These are phyloP conservation scores for Drosophila crucigera DNA, from an alignment of 2,888 invertebrate genomes.

Conservation along the genomic window DNA sequence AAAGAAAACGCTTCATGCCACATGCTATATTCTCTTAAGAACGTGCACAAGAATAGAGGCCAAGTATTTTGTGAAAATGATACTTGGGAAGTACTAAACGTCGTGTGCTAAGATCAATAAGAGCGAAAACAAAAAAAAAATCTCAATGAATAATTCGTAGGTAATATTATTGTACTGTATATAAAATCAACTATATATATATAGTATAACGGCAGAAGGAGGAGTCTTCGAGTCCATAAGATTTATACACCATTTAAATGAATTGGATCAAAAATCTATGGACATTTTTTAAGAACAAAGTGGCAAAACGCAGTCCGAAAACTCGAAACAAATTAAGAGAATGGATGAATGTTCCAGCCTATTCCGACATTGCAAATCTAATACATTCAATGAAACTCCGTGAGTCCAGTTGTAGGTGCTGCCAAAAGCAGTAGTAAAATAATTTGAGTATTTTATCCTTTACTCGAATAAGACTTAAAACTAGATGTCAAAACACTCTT, in stretches of 20 bases:
- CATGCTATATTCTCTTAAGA: background rate
- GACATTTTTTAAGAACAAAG: background rate
- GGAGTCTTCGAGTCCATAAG: background rate
- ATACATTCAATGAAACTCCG: background rate
- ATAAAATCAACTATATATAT: too few species aligned
- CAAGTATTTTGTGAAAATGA: background rate
- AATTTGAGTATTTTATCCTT: too few species aligned
- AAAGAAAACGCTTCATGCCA: background rate
- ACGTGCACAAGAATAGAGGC: background rate
- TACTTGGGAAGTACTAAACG: background rate
- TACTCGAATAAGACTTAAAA: too few species aligned
- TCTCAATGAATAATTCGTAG: background rate
- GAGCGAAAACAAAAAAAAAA: background rate
- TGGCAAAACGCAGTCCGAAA: background rate
- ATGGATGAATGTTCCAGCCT: background rate
- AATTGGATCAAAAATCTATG: background rate
- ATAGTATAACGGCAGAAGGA: too few species aligned
- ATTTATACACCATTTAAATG: background rate
- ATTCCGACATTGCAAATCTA: background rate
- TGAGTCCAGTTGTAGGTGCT: background rate
- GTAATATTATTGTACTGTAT: background rate
- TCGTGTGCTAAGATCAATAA: background rate
- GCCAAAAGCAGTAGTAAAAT: too few species aligned
- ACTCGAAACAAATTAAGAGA: background rate
- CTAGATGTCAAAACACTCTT: background rate